Percentiles rank a stretch among this genome's conserved stretches.
phyloP scores from a whole-genome alignment of 53 echinoderm and acorn worm genomes.

The Temnopleurus reevesii region DNA sequence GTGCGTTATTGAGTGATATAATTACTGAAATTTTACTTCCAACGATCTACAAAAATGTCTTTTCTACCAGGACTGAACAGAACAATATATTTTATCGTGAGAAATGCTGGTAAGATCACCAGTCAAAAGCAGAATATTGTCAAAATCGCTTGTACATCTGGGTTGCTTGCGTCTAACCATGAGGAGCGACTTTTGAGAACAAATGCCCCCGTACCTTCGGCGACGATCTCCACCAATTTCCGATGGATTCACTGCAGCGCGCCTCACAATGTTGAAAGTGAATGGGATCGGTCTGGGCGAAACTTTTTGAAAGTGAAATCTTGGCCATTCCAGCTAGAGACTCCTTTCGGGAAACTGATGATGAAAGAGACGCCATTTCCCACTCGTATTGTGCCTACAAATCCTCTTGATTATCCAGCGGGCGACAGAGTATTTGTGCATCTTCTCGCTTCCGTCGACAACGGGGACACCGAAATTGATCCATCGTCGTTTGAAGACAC shows the following conservation, averaged over 20 bases:
- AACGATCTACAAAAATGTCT: not conserved
- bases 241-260: not conserved
- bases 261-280: not conserved
- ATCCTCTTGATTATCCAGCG: constrained; percentile 50
- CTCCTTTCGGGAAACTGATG: constrained; percentile 41
- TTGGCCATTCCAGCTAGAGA: constrained; percentile 34
- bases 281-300: not conserved
- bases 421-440: constrained; percentile 54
- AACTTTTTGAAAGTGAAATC: constrained; percentile 15
- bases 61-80: not conserved
- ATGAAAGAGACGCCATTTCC: constrained; percentile 25
- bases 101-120: not conserved
- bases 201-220: not conserved
- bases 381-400: constrained; percentile 29
- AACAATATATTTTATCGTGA: not conserved
- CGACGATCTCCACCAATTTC: not conserved
- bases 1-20: not conserved
- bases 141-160: not conserved
- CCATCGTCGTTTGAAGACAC: not conserved
- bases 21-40: not conserved
- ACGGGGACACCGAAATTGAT: not conserved
- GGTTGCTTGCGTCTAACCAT: not conserved
- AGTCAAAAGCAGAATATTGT: not conserved
- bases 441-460: not conserved
- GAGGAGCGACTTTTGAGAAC: not conserved